phyloP scores from a whole-genome alignment of 2,113 vertebrate species.

The Cyprinodon variegatus region DNA sequence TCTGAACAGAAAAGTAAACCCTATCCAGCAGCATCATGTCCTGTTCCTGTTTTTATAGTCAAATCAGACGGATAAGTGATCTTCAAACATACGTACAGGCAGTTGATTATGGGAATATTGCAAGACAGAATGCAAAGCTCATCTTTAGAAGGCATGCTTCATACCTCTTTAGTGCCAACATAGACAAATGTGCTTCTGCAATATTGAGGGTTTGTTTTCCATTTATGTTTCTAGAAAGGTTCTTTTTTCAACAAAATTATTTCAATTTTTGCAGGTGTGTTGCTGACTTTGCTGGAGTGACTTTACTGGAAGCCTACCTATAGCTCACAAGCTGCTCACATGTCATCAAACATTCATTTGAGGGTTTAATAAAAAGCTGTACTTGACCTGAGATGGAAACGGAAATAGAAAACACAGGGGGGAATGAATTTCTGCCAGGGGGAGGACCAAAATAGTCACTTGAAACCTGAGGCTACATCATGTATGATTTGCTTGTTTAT shows the following conservation, averaged over 20 bases:
- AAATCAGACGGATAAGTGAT: neutral
- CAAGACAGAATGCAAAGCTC: conserved; percentile 17
- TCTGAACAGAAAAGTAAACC: neutral
- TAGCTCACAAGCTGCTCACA: neutral
- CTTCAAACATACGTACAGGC: neutral
- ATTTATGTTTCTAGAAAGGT: neutral
- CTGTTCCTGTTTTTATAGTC: neutral
- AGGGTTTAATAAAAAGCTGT: neutral
- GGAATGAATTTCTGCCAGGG: conserved; percentile 15
- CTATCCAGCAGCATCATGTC: neutral
- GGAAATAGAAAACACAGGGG: conserved; percentile 7
- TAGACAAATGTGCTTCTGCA: neutral
- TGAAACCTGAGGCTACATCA: conserved; percentile 55
- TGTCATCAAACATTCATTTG: neutral
- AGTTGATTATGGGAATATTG: neutral
- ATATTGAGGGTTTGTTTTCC: no score
- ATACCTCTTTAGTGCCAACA: neutral
- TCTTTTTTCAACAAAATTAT: neutral
- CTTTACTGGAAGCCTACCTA: neutral
- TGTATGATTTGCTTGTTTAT: conserved; percentile 6
- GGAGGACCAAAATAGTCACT: conserved; percentile 53
- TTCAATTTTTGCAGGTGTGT: neutral
- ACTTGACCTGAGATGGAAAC: neutral
- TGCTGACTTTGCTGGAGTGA: neutral
- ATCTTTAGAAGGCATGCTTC: neutral